Evolutionary conservation across 2,888 invertebrate species (phyloP), one percentile per base, ranked within the genome.

Genomic region (Sphaerophoria taeniata): DNA sequence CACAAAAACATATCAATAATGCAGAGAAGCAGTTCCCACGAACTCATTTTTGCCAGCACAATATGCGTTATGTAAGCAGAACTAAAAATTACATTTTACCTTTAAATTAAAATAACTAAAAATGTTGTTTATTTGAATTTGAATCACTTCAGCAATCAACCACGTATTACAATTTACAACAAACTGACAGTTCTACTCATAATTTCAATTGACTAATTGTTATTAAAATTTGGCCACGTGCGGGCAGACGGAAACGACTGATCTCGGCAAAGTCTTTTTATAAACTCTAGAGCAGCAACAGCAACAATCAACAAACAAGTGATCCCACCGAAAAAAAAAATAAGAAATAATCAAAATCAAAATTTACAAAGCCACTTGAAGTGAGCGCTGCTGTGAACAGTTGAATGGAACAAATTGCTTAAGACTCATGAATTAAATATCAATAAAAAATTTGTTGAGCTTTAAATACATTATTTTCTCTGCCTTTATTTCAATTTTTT

Each of bases 361-460:
- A 7, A 9, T 3, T 3, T 11, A 9, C 3, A 11, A 39, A 39
- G 43, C 43, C 12, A 43, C 12, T 9, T 11, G 9, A 39, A 7
- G 39, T 39, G 16, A 12, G 47, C 14, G 39, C 67, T 39, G 24
- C 24, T 24, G 2, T 24, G 24, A 39, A 51, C 9, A 16, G 39
- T n/a, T 24, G 43, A 56, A 81, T n/a, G 43, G 51, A 81, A 74
- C 71, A 71, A 70, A 75, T 76, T 81, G 75, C 56, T 24, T 53
- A 12, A 45, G 16, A 39, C 49, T 47, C 16, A 49, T 49, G 39
- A 36, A 45, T 14, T 61, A 55, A 55, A 55, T 55, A 55, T 43
- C 43, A 43, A 43, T 43, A 43, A 43, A 9, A 43, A 43, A 43
- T 43, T 12, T 33, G 45, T 61, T 61, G 31, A 31, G 3, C 3